Conservation (phyloP, 2,888 invertebrate genomes). For the Sympetrum striolatum region DNA sequence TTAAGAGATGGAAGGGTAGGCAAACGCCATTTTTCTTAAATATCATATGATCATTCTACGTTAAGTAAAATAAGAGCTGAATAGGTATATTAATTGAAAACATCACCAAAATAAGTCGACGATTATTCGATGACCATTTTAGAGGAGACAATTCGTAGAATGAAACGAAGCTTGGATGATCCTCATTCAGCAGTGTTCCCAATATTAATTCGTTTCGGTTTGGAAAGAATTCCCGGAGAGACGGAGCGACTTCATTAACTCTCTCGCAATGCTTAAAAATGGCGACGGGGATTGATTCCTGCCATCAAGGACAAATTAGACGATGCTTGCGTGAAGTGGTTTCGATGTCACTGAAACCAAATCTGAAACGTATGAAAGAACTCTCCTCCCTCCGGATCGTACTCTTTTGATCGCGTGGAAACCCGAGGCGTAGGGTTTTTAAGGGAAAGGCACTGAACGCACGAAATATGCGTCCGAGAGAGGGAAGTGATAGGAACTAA, state of each 20-base stretch:
- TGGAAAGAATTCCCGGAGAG: neutral
- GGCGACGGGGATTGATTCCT: neutral
- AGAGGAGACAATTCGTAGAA: too few species aligned
- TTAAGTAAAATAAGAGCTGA: too few species aligned
- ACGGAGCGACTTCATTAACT: neutral
- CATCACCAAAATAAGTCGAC: too few species aligned
- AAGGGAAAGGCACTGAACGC: conserved; percentile 23
- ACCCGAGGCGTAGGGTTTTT: neutral
- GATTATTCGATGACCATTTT: too few species aligned
- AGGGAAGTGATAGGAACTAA: conserved; percentile 30
- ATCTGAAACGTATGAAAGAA: neutral
- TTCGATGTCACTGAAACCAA: neutral
- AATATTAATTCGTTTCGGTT: too few species aligned
- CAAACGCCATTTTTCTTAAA: too few species aligned
- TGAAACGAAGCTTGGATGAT: too few species aligned
- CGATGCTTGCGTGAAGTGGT: neutral
- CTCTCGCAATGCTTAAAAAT: neutral
- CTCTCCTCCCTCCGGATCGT: neutral
- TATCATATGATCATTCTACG: too few species aligned
- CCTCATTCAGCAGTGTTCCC: too few species aligned
- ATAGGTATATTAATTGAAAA: too few species aligned
- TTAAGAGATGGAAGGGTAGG: too few species aligned
- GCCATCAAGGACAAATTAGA: neutral
- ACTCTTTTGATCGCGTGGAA: conserved; percentile 12
- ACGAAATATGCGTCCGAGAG: conserved; percentile 28